Evolutionary conservation across 2,888 invertebrate species (phyloP).

Genomic region (Mellilla xanthometata): DNA sequence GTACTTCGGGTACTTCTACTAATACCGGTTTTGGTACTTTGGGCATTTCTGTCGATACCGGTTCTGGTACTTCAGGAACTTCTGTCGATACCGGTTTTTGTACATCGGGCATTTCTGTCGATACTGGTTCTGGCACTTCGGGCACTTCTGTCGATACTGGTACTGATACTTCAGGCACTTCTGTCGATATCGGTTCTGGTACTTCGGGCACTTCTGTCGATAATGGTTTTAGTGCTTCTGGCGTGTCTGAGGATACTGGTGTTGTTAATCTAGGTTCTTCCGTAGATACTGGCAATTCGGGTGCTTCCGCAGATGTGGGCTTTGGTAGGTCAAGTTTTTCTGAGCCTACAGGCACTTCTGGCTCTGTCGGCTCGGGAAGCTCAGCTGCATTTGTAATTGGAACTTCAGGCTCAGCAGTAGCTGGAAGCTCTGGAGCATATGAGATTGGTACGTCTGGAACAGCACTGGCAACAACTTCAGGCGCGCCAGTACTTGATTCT

Average conservation of each 20-base stretch:
- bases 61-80: neutral
- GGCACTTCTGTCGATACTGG: conserved; percentile 3
- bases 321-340: too few species aligned
- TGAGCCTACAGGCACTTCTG: neutral
- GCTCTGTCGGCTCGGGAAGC: neutral
- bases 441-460: neutral
- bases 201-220: neutral
- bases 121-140: neutral
- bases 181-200: neutral
- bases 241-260: neutral
- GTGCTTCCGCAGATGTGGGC: neutral
- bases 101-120: neutral
- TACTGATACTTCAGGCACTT: neutral
- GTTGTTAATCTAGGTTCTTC: neutral
- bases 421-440: neutral
- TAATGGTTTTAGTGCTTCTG: neutral
- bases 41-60: neutral
- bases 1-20: neutral
- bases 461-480: neutral
- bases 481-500: neutral
- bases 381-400: neutral
- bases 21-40: neutral
- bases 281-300: neutral
- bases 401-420: neutral
- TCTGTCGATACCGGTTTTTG: neutral